A percentile compares a stretch with the other conserved stretches of the same genome.
phyloP scores from a whole-genome alignment of 2,113 vertebrate species.

The Xenotilapia leptura region DNA sequence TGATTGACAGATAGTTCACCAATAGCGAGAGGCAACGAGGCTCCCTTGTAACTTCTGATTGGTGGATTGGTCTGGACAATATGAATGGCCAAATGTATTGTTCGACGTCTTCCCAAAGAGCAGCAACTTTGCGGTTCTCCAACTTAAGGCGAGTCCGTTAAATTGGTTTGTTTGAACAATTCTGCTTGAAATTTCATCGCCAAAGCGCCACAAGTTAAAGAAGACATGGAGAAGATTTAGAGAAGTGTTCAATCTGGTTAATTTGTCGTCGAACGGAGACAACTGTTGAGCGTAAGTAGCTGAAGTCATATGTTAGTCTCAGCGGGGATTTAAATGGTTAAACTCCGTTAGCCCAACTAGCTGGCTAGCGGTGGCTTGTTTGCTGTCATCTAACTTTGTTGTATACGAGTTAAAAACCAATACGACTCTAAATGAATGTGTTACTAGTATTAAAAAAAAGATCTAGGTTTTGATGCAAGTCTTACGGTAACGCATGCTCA shows the following conservation, averaged over 20 bases:
- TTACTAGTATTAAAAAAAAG: neutral
- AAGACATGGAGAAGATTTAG: neutral
- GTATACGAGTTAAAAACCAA: neutral
- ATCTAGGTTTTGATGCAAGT: neutral
- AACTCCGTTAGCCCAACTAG: conserved; percentile 34
- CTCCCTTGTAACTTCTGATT: conserved; percentile 25
- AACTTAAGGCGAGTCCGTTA: neutral
- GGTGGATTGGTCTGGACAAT: neutral
- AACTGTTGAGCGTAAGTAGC: neutral
- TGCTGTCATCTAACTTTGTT: neutral
- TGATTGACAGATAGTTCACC: neutral
- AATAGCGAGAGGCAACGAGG: neutral
- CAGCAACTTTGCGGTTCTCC: conserved; percentile 17
- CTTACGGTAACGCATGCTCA: neutral
- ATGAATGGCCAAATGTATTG: conserved; percentile 45
- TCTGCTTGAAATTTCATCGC: neutral
- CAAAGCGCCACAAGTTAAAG: neutral
- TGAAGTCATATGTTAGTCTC: neutral
- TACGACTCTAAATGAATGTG: neutral
- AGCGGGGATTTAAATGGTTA: conserved; percentile 55
- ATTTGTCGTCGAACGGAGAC: neutral
- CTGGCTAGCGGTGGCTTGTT: conserved; percentile 14
- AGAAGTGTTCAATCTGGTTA: neutral
- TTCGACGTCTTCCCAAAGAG: conserved; percentile 12
- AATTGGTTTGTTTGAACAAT: neutral